Conservation (phyloP, 53 echinoderm and acorn worm genomes). For the Echinometra lucunter region DNA sequence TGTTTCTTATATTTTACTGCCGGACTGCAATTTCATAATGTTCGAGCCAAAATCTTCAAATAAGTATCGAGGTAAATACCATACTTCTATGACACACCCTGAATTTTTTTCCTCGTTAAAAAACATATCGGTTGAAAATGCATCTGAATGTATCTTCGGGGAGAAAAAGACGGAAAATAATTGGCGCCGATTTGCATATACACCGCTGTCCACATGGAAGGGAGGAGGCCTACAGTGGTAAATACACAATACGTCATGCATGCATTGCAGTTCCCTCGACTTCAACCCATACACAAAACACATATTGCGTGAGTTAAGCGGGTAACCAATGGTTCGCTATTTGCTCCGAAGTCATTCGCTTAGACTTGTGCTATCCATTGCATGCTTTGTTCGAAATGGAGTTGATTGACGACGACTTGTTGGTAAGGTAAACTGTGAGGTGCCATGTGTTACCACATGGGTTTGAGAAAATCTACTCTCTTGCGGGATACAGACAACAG, state of each 20-base stretch:
- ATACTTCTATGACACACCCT: too few relatives aligned
- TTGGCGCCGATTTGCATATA: constrained; percentile 24
- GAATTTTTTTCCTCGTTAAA: too few relatives aligned
- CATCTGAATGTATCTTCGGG: too few relatives aligned
- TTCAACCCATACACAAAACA: not conserved
- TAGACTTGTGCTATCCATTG: not conserved
- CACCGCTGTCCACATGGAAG: not conserved
- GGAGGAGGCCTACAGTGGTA: not conserved
- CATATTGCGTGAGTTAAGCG: not conserved
- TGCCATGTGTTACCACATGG: not conserved
- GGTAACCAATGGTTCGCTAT: not conserved
- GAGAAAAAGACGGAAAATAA: not conserved
- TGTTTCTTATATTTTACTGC: too few relatives aligned
- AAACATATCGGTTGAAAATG: too few relatives aligned
- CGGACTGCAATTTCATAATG: too few relatives aligned
- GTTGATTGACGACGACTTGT: not conserved
- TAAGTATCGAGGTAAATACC: too few relatives aligned
- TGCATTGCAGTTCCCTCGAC: not conserved
- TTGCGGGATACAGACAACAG: too few relatives aligned
- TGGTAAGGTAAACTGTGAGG: not conserved
- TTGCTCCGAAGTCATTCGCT: not conserved
- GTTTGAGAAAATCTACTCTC: not conserved
- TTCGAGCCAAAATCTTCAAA: too few relatives aligned
- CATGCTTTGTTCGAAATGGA: not conserved
- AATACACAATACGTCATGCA: too few relatives aligned